Evolutionary conservation across 2,888 invertebrate genomes (phyloP).

Genomic region (Resseliella maxima): DNA sequence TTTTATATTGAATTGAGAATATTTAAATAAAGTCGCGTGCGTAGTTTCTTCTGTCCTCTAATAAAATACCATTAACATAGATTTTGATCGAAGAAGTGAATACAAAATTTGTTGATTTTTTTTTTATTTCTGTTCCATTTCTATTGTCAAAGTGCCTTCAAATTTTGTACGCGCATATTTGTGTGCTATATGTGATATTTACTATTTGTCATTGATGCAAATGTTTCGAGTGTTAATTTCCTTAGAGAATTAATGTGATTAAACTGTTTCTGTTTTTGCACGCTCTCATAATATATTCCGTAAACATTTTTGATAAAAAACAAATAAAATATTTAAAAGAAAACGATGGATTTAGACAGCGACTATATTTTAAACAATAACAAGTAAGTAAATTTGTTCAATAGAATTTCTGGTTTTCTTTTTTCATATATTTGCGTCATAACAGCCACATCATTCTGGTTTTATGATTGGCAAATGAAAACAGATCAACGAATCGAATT

Average conservation of each 20-base stretch:
- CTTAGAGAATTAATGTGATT: background rate
- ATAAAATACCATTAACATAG: background rate
- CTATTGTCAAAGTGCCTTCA: background rate
- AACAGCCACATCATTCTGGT: background rate
- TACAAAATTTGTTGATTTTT: background rate
- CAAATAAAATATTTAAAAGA: background rate
- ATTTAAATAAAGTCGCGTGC: background rate
- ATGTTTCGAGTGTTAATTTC: conserved; percentile 26
- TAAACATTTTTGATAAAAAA: background rate
- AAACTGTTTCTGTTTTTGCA: background rate
- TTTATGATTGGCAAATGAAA: background rate
- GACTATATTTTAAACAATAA: conserved; percentile 40
- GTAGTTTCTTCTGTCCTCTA: background rate
- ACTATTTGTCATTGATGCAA: conserved; percentile 41
- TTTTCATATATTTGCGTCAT: background rate
- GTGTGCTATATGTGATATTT: background rate
- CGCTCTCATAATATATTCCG: background rate
- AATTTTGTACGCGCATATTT: background rate
- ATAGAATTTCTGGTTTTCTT: conserved; percentile 3
- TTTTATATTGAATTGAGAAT: background rate
- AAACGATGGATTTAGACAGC: conserved; percentile 55
- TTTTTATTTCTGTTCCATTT: too few relatives aligned
- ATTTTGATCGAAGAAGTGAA: background rate
- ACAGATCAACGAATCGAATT: background rate
- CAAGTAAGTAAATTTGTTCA: conserved; percentile 4